Base-by-base conservation (phyloP, 2,797 vertebrate species). In the Sitta carolinensis region DNA sequence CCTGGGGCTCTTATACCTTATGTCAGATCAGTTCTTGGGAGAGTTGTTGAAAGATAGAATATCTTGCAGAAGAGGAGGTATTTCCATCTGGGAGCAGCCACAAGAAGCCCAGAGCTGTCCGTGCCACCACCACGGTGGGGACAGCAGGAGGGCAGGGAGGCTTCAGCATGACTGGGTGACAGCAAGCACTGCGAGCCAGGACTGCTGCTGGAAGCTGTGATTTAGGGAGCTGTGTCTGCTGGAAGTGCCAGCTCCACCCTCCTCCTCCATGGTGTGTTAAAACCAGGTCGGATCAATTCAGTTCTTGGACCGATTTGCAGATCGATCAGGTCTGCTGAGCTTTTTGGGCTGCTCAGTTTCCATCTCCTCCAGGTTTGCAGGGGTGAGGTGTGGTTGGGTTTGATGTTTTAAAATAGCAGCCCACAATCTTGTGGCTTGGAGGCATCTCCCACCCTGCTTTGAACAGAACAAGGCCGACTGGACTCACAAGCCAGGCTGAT, bases 371-470 rank as follows among this genome's bases (percentile, higher is more conserved):
- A 51, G 83, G 47, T 59, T 72, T 81, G 73, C 69, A 54, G 79
- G 63, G 61, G 40, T 77, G 84, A 86, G 69, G 20, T 69, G 18
- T 70, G 86, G 48, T 72, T 85, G 73, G 45, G 4, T 85, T 89
- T 57, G 61, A 29, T 11, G 6, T 81, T 91, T 94, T 74, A 80
- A 81, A 94, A 85, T 21, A 94, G 64, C 72, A 64, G 43, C 62
- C 82, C 62, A 20, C 79, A 36, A 3, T 77, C 79, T 51, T 66
- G 93, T 88, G 87, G 73, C 69, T 89, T 76, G 73, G 79, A 93
- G 83, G 14, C 82, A 40, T 93, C 94, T 96, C 75, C 29, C 32
- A 20, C 38, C 69, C 51, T 26, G 12, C 69, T 93, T 69, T 36
- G 64, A 69, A 45, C 4, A 84, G 84, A 84, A 30, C 61, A 40